A percentile compares a stretch with the other conserved stretches of the same genome.
Conservation (phyloP, 2,888 invertebrate genomes). For the Hydroisotoma schaefferi region DNA sequence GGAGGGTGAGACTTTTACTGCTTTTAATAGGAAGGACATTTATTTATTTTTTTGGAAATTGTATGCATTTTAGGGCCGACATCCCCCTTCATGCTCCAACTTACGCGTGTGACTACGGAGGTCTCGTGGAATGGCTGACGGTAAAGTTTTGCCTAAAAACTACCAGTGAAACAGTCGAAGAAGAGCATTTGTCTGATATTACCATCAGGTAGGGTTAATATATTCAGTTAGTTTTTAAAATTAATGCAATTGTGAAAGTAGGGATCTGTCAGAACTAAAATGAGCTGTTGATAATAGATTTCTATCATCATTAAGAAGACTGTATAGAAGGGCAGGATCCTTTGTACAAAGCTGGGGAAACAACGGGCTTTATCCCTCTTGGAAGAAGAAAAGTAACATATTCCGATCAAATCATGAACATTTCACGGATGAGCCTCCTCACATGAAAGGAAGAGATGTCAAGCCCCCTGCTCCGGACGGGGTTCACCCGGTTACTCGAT, state of each 20-base stretch:
- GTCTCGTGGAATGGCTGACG: slow-evolving; percentile 28
- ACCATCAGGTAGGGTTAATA: slow-evolving; percentile 16
- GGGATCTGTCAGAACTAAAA: slow-evolving; percentile 17
- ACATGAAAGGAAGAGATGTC: slow-evolving; percentile 25
- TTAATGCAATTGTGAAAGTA: neutral
- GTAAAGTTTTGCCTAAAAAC: slow-evolving; percentile 15
- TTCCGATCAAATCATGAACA: neutral
- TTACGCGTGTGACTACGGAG: slow-evolving; percentile 38
- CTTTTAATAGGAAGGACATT: neutral
- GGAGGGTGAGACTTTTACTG: slow-evolving; percentile 24
- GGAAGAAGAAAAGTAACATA: slow-evolving; percentile 20
- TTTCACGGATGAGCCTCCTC: slow-evolving; percentile 11
- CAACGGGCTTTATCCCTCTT: slow-evolving; percentile 34
- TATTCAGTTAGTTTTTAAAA: neutral
- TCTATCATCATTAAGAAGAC: slow-evolving; percentile 19
- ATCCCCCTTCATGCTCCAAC: slow-evolving; percentile 38
- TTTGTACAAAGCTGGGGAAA: slow-evolving; percentile 40
- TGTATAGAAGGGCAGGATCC: slow-evolving; percentile 41
- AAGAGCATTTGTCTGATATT: slow-evolving; percentile 21
- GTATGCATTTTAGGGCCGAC: too few species aligned
- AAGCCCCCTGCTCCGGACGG: slow-evolving; percentile 32
- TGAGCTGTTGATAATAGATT: slow-evolving; percentile 8
- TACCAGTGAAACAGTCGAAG: slow-evolving; percentile 15
- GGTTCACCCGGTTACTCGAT: slow-evolving; percentile 33
- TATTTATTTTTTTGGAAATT: too few species aligned